phyloP scores from a whole-genome alignment of 2,113 vertebrate species.

The Nannobrachium achirus region DNA sequence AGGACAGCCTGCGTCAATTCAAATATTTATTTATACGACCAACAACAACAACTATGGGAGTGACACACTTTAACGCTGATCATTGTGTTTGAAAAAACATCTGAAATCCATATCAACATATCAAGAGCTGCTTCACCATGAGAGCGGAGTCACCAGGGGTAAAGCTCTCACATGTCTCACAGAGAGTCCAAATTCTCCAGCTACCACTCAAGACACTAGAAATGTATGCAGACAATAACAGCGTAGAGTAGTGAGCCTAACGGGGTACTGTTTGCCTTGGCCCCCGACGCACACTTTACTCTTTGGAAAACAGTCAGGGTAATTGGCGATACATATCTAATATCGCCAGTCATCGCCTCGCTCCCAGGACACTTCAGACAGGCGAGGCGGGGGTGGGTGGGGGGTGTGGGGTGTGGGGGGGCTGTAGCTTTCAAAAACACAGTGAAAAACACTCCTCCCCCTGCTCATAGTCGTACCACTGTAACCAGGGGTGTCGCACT shows the following conservation, averaged over 20 bases:
- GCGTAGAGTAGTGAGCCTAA: slow-evolving; percentile 36
- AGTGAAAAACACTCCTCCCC: slow-evolving; percentile 45
- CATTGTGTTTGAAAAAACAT: no score
- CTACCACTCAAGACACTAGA: slow-evolving; percentile 49
- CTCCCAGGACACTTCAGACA: slow-evolving; percentile 70
- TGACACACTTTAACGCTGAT: not conserved
- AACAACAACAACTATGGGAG: not conserved
- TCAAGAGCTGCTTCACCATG: slow-evolving; percentile 3
- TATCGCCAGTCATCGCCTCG: slow-evolving; percentile 77
- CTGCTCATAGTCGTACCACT: not conserved
- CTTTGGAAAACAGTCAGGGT: slow-evolving; percentile 68
- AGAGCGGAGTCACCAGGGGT: no score
- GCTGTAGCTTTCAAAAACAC: slow-evolving; percentile 86
- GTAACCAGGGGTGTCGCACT: no score
- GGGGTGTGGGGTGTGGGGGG: slow-evolving; percentile 26
- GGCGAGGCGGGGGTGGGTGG: not conserved
- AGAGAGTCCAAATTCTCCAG: slow-evolving; percentile 40
- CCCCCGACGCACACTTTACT: slow-evolving; percentile 41
- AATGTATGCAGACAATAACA: slow-evolving; percentile 72
- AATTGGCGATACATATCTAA: slow-evolving; percentile 81
- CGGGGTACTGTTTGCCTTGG: slow-evolving; percentile 78
- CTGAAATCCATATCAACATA: not conserved
- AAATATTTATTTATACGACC: no score
- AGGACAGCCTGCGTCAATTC: no score
- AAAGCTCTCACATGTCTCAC: slow-evolving; percentile 22